Percentiles rank a stretch among this genome's conserved stretches.
Evolutionary conservation across 2,888 invertebrate species (phyloP).

Genomic region (Pasiphila rectangulata): DNA sequence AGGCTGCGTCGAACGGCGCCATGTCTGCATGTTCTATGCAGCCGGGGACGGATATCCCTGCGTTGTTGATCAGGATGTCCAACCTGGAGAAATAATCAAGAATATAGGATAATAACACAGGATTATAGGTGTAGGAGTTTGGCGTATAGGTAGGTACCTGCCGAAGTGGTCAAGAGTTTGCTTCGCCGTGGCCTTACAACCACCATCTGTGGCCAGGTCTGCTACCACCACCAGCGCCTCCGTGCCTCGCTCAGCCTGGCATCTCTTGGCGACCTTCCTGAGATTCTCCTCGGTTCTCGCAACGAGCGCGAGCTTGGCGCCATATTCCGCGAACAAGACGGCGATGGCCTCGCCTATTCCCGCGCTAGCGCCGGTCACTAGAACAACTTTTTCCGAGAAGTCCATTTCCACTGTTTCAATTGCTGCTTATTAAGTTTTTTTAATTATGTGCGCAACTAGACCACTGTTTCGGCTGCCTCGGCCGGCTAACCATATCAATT

Average conservation of each 20-base stretch:
- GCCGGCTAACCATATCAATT: no score
- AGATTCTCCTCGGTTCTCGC: constrained; percentile 43
- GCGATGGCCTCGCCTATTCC: constrained; percentile 49
- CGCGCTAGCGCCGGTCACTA: constrained; percentile 51
- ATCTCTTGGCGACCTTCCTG: constrained; percentile 34
- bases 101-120: no score
- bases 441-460: no score
- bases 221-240: constrained; percentile 42
- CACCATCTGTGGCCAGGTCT: constrained; percentile 48
- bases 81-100: constrained; percentile 75
- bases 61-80: constrained; percentile 83
- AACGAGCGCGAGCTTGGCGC: constrained; percentile 44
- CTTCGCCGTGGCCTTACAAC: constrained; percentile 42
- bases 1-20: constrained; percentile 56
- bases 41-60: constrained; percentile 74
- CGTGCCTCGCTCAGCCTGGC: constrained; percentile 35
- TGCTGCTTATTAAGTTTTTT: no score
- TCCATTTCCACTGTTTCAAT: constrained; percentile 38
- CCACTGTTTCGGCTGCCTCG: no score
- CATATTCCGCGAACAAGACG: constrained; percentile 40
- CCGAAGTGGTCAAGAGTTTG: constrained; percentile 43
- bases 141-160: constrained; percentile 42
- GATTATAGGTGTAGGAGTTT: no score
- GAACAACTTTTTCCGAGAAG: constrained; percentile 45
- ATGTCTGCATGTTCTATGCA: constrained; percentile 41